Evolutionary conservation across 2,888 invertebrate species (phyloP).

Genomic region (Macrosiphum euphorbiae): DNA sequence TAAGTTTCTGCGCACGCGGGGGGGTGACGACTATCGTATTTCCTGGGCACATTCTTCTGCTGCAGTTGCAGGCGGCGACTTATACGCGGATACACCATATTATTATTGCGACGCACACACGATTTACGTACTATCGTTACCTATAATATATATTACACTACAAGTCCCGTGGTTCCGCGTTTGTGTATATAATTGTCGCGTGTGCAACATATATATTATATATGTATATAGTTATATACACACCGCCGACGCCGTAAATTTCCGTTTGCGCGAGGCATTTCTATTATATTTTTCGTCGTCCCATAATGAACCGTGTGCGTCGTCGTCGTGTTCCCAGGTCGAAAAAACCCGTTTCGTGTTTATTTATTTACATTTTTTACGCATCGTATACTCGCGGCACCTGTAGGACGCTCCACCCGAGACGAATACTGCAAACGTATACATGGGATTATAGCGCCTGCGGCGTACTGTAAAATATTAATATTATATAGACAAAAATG

Average conservation of each 20-base stretch:
- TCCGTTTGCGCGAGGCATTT: slow-evolving; percentile 17
- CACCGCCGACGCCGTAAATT: not conserved
- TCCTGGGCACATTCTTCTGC: slow-evolving; percentile 22
- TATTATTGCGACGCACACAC: not conserved
- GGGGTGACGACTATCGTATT: slow-evolving; percentile 1
- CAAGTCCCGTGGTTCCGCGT: not conserved
- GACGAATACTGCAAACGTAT: not conserved
- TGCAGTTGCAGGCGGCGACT: not conserved
- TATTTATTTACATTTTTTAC: slow-evolving; percentile 2
- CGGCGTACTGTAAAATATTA: not conserved
- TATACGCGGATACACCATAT: not conserved
- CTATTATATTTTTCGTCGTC: slow-evolving; percentile 38
- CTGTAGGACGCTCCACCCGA: not conserved
- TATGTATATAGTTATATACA: no score
- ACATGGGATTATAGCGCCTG: not conserved
- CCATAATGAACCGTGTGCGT: not conserved
- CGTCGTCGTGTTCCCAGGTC: not conserved
- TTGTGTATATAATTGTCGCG: not conserved
- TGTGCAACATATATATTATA: not conserved
- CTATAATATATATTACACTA: not conserved
- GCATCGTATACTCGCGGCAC: not conserved
- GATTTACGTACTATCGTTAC: slow-evolving; percentile 16
- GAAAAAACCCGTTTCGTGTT: slow-evolving; percentile 12
- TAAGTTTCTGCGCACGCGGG: not conserved
- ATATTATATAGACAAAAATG: not conserved